phyloP scores from a whole-genome alignment of 2,113 vertebrate species.

The Sylvia atricapilla region DNA sequence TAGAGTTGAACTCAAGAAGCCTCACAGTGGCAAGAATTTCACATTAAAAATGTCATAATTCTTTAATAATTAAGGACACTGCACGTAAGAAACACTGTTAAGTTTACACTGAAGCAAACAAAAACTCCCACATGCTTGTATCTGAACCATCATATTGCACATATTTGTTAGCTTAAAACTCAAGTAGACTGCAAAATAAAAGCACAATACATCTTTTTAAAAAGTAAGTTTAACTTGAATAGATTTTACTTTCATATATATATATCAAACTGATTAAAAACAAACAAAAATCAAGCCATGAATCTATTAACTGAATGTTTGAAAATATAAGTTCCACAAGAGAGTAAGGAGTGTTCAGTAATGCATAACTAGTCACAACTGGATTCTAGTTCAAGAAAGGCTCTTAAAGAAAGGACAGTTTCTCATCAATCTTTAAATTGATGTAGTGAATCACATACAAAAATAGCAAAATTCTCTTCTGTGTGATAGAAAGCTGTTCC shows the following conservation, averaged over 20 bases:
- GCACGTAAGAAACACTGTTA: not conserved
- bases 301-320: not conserved
- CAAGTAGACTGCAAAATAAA: not conserved
- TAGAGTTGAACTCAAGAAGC: constrained; percentile 20
- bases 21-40: not conserved
- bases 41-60: not conserved
- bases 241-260: not conserved
- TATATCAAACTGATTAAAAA: not conserved
- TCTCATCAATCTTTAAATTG: not conserved
- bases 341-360: constrained; percentile 20
- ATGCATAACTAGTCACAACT: constrained; percentile 51
- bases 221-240: not conserved
- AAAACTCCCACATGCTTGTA: not conserved
- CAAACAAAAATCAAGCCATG: not conserved
- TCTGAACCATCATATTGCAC: not conserved
- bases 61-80: not conserved
- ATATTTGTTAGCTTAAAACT: not conserved
- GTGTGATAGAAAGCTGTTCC: not conserved
- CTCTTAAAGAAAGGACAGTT: not conserved
- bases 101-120: not conserved
- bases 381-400: not conserved
- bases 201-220: not conserved
- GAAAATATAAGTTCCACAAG: not conserved
- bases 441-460: not conserved
- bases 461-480: not conserved